phyloP scores from a whole-genome alignment of 2,797 vertebrate genomes.

The Micropoecilia bifurca region DNA sequence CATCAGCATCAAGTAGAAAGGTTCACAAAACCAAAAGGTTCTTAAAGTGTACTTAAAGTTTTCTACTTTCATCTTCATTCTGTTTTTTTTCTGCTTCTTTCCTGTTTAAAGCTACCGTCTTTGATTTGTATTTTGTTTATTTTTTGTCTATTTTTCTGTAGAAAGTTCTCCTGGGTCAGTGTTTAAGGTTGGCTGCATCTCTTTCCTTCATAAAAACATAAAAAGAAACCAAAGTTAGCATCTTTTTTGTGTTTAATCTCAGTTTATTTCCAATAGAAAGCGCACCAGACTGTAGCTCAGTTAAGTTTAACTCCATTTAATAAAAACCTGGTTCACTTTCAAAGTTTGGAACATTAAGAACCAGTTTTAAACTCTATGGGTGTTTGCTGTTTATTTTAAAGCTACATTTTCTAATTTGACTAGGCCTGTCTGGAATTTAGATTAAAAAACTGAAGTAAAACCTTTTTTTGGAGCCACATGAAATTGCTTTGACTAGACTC shows the following conservation, averaged over 20 bases:
- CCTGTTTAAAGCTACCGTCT: background rate
- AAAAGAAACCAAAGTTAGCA: background rate
- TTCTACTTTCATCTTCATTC: background rate
- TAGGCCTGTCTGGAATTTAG: background rate
- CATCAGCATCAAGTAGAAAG: no score
- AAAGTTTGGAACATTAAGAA: background rate
- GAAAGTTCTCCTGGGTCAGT: background rate
- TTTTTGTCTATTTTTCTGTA: background rate
- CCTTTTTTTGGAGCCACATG: background rate
- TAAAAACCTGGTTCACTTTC: background rate
- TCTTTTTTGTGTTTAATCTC: background rate
- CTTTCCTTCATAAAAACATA: background rate
- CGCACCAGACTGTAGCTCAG: no score
- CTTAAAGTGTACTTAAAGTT: no score
- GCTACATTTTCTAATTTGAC: background rate
- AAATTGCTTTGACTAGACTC: background rate
- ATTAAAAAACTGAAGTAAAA: background rate
- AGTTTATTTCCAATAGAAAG: background rate
- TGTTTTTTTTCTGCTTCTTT: background rate
- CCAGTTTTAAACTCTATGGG: no score
- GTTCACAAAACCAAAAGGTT: no score
- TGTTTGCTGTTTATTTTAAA: background rate
- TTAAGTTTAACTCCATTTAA: background rate
- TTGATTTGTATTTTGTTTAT: background rate
- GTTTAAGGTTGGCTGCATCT: background rate